These are phyloP conservation scores for Saccostrea glomerata DNA, from an alignment of 1,140 invertebrate species.

Conservation along the genomic window DNA sequence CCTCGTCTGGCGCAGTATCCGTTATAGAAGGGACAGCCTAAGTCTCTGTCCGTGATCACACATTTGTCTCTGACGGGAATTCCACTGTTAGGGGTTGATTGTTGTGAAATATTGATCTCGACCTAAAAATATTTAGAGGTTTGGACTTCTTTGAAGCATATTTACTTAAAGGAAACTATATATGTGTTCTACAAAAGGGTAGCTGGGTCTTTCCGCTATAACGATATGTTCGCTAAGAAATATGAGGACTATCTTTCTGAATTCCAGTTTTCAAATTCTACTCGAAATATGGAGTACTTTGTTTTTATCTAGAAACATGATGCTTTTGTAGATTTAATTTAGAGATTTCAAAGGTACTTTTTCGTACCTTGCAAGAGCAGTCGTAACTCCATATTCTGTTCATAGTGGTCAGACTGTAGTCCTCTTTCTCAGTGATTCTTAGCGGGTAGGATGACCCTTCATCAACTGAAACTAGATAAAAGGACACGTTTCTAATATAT, in stretches of 20 bases:
- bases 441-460: not conserved
- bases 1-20: not conserved
- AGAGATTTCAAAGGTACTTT: no score
- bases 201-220: no score
- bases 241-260: no score
- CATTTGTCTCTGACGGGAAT: not conserved
- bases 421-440: not conserved
- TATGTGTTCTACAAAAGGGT: no score
- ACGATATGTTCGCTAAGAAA: no score
- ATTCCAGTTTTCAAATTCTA: no score
- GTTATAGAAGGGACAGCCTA: not conserved
- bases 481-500: not conserved
- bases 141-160: no score
- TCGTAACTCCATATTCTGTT: not conserved
- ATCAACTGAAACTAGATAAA: not conserved
- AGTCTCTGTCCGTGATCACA: not conserved
- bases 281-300: no score
- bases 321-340: no score
- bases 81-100: not conserved
- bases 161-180: no score
- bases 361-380: not conserved
- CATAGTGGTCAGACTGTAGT: not conserved
- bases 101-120: not conserved
- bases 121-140: not conserved
- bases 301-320: no score